Base-by-base conservation (phyloP, 2,113 vertebrate genomes). In the Garra rufa region DNA sequence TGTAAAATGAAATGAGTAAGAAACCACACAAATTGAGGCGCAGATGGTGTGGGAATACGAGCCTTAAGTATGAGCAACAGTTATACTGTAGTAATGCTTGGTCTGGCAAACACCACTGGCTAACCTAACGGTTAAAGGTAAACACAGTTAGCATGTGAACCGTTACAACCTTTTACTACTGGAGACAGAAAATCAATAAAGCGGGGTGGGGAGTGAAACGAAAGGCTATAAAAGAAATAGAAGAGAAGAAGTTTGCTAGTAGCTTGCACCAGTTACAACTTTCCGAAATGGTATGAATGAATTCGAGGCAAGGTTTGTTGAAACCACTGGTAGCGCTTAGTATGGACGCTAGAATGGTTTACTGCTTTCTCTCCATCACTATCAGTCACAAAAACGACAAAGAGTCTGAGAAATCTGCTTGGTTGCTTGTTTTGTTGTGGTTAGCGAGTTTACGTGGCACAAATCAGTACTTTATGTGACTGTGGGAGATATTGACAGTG, bases 401-500 rank as follows among this genome's bases (percentile, higher is more conserved):
- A 71, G n/a, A 44, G 69, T 5, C 21, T 41, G 44, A 13, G 2
- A 24, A 44, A 71, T 44, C 41, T 71, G 69, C 69, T 71, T 44
- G 44, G 6, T 30, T 50, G 34, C 55, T 61, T 61, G 55, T 34
- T 21, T 65, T 65, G 59, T 63, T 67, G 41, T 48, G 26, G 15
- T 48, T 65, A 7, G 41, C 15, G 17, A 30, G 10, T 80, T 67
- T 46, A 80, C 26, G 65, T 48, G 57, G 24, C 24, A 30, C 24
- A 65, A 48, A 65, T 80, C 77, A 63, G 38, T 65, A 46, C 59
- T 65, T 46, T 46, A 41, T 80, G 77, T 48, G 9, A 46, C 59
- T 28, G 43, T 80, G 77, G 43, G 77, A 65, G 77, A 67, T 67
- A 67, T 80, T 80, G 59, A 34, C 77, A 80, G 46, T 48, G 19